These are phyloP conservation scores for Trissolcus japonicus DNA, from an alignment of 2,888 invertebrate genomes.

Conservation along the genomic window DNA sequence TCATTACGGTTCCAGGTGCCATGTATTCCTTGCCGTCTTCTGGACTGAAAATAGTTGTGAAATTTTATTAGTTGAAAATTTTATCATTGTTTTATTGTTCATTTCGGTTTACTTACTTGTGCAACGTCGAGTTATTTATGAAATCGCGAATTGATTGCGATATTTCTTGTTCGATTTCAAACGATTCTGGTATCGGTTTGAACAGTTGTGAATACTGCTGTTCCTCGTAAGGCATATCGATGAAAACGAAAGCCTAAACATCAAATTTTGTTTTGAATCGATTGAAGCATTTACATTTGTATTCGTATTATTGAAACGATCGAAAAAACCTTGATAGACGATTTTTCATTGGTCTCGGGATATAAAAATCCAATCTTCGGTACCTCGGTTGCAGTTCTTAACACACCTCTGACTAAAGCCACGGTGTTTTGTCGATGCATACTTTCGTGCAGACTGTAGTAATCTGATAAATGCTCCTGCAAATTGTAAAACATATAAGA, in stretches of 20 bases:
- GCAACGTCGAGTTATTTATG: conserved; percentile 13
- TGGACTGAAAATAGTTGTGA: conserved; percentile 6
- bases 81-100: background rate
- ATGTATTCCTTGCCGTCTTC: conserved; percentile 12
- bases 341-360: background rate
- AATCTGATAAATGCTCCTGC: conserved; percentile 18
- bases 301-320: background rate
- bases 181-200: conserved; percentile 16
- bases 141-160: conserved; percentile 5
- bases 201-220: conserved; percentile 30
- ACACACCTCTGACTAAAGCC: conserved; percentile 21
- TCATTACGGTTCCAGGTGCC: conserved; percentile 17
- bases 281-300: background rate
- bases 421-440: conserved; percentile 6
- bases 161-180: conserved; percentile 22
- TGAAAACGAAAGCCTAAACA: conserved; percentile 19
- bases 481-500: background rate
- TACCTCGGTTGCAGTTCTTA: conserved; percentile 16
- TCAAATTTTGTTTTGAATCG: background rate
- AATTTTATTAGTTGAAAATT: background rate
- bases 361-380: conserved; percentile 33
- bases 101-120: conserved; percentile 17
- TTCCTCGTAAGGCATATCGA: conserved; percentile 35
- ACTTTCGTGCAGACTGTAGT: conserved; percentile 16
- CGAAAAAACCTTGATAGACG: background rate